These are phyloP conservation scores for Incurvaria masculella DNA, from an alignment of 2,888 invertebrate species.

Conservation along the genomic window DNA sequence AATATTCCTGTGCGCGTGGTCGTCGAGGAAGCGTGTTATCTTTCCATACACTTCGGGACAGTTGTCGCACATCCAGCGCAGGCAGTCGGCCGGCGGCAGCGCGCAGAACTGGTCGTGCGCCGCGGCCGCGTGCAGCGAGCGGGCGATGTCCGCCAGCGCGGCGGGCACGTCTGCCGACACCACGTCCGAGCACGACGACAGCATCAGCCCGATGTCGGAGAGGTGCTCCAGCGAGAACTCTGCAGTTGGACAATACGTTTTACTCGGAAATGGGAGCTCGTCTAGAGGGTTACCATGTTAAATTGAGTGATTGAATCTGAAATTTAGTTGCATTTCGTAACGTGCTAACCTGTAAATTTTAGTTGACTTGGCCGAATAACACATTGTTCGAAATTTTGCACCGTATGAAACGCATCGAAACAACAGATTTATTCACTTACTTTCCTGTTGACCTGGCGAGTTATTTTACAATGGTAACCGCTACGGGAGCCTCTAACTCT, in stretches of 20 bases:
- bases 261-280: too few species aligned
- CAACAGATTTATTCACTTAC: too few species aligned
- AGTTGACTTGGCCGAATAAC: too few species aligned
- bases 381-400: constrained; percentile 2
- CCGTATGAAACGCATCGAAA: too few species aligned
- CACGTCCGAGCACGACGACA: constrained; percentile 66
- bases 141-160: constrained; percentile 42
- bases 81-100: constrained; percentile 43
- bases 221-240: constrained; percentile 64
- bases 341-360: too few species aligned
- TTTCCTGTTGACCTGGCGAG: too few species aligned
- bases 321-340: too few species aligned
- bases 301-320: too few species aligned
- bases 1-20: constrained; percentile 68
- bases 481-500: too few species aligned
- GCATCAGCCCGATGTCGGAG: constrained; percentile 64
- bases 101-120: constrained; percentile 45
- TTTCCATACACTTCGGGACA: constrained; percentile 41
- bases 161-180: constrained; percentile 73
- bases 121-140: constrained; percentile 37
- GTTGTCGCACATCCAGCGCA: constrained; percentile 58
- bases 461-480: neutral
- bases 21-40: constrained; percentile 58
- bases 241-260: constrained; percentile 25
- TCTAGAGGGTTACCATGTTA: too few species aligned